A percentile compares a stretch with the other conserved stretches of the same genome.
These are phyloP conservation scores for Lysandra bellargus DNA, from an alignment of 2,888 invertebrate species.

Conservation along the genomic window DNA sequence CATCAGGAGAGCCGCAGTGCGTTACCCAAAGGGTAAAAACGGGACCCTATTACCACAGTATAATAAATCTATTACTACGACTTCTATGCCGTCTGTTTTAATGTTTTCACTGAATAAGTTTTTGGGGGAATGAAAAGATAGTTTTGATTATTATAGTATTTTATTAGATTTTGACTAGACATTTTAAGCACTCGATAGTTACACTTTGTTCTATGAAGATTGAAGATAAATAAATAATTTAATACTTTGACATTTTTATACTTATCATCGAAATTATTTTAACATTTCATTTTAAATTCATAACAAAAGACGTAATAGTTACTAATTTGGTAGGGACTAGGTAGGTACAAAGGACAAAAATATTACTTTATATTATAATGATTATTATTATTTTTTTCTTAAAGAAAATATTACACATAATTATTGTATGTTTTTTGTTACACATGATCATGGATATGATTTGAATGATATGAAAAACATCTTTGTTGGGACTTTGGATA, in stretches of 20 bases:
- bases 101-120: neutral
- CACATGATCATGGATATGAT: neutral
- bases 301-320: neutral
- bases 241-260: neutral
- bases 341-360: constrained; percentile 1
- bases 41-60: too few relatives aligned
- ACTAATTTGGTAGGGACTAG: neutral
- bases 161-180: constrained; percentile 3
- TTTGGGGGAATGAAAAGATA: neutral
- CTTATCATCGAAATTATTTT: neutral
- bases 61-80: too few relatives aligned
- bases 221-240: neutral
- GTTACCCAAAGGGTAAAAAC: too few relatives aligned
- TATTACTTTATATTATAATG: neutral
- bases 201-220: neutral
- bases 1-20: too few relatives aligned
- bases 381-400: neutral
- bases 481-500: neutral
- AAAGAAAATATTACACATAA: neutral
- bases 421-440: neutral
- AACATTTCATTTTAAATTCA: neutral
- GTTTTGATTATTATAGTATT: neutral
- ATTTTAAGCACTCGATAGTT: neutral
- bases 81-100: too few relatives aligned
- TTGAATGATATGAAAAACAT: constrained; percentile 2